Percentiles rank a stretch among this genome's conserved stretches.
phyloP scores from a whole-genome alignment of 1,140 invertebrate genomes.

The Macrosteles quadrilineatus region DNA sequence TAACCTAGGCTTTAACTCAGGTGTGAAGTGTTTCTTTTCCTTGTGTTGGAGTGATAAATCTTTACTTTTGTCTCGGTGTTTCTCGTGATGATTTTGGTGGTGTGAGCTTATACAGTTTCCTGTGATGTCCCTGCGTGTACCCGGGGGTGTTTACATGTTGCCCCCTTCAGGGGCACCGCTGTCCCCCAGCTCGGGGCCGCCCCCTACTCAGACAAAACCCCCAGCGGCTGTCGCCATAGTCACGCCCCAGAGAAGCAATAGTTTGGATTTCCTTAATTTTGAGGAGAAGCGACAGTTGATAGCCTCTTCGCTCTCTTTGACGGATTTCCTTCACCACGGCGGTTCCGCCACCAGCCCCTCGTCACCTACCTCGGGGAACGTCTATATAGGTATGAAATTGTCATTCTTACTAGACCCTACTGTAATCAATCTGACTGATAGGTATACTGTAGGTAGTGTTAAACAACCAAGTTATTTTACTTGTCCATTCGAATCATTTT shows the following conservation, averaged over 20 bases:
- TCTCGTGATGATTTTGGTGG: too few species aligned
- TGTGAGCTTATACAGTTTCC: too few species aligned
- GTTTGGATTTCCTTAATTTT: conserved; percentile 86
- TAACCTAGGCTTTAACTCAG: too few species aligned
- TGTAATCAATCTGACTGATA: too few species aligned
- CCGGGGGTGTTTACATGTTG: conserved; percentile 32
- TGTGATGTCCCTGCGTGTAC: conserved; percentile 36
- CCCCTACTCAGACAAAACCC: conserved; percentile 26
- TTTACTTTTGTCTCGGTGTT: too few species aligned
- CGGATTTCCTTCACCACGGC: conserved; percentile 76
- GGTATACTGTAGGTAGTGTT: too few species aligned
- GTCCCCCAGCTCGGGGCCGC: background rate
- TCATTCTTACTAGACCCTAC: background rate
- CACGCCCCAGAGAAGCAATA: conserved; percentile 74
- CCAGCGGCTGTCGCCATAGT: conserved; percentile 51
- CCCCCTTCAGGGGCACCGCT: conserved; percentile 27
- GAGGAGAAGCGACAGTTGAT: conserved; percentile 88
- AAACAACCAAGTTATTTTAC: too few species aligned
- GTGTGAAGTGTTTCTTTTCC: too few species aligned
- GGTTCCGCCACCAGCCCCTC: conserved; percentile 44
- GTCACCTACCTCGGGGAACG: conserved; percentile 43
- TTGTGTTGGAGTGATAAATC: too few species aligned
- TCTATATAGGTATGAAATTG: conserved; percentile 33
- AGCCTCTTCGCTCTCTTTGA: conserved; percentile 80
- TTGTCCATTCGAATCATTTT: too few species aligned